phyloP scores from a whole-genome alignment of 2,888 invertebrate species.

The Lithosia quadra region DNA sequence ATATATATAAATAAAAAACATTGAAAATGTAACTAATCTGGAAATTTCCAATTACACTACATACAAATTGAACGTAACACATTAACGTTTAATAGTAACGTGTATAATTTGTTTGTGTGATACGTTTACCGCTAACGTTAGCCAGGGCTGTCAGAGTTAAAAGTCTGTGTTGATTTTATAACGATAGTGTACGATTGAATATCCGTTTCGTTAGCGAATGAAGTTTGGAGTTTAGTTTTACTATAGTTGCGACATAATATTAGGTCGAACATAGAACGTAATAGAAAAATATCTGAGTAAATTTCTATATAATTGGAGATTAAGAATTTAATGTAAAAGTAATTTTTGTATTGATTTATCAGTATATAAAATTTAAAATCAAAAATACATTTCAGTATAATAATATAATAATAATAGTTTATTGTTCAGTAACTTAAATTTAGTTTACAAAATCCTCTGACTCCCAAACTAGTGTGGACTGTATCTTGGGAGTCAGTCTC shows the following conservation, averaged over 20 bases:
- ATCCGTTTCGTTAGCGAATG: not conserved
- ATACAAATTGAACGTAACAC: not conserved
- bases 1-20: not conserved
- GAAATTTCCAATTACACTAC: not conserved
- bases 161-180: constrained; percentile 9
- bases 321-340: too few species aligned
- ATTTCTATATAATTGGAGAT: too few species aligned
- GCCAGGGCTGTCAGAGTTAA: constrained; percentile 14
- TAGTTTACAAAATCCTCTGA: too few species aligned
- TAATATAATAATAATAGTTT: too few species aligned
- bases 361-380: too few species aligned
- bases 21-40: not conserved
- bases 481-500: too few species aligned
- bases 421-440: too few species aligned
- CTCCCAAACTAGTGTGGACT: too few species aligned
- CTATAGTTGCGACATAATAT: not conserved
- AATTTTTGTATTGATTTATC: too few species aligned
- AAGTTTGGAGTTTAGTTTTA: not conserved
- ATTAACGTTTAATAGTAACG: not conserved
- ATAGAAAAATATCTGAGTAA: too few species aligned
- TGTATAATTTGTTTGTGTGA: not conserved
- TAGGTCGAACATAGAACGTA: too few species aligned
- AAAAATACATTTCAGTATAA: too few species aligned
- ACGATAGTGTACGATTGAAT: constrained; percentile 1
- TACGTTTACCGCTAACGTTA: constrained; percentile 3